Evolutionary conservation across 2,113 vertebrate genomes (phyloP).

Genomic region (Pterocles gutturalis): DNA sequence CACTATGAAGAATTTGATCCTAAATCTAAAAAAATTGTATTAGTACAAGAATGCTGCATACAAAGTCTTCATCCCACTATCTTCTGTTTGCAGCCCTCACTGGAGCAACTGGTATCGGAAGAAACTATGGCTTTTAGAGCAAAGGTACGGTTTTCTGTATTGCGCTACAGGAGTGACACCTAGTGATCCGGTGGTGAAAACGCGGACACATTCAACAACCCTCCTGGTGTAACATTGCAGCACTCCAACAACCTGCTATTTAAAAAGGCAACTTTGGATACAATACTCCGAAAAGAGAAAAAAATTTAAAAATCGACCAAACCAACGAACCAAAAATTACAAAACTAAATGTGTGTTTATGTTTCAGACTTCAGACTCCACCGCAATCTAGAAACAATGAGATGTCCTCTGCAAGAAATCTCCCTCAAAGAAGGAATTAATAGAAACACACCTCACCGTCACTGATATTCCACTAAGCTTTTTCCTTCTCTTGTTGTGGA

Average conservation of each 20-base stretch:
- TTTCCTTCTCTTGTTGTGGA: background rate
- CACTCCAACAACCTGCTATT: background rate
- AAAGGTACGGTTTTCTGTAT: background rate
- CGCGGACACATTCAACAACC: accelerated
- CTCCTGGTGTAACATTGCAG: background rate
- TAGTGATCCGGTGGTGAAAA: background rate
- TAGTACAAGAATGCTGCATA: background rate
- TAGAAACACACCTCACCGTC: background rate
- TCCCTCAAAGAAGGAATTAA: background rate
- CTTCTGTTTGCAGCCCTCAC: background rate
- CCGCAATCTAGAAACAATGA: background rate
- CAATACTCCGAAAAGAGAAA: background rate
- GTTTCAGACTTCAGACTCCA: background rate
- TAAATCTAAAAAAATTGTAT: background rate
- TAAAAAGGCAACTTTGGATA: background rate
- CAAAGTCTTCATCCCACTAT: background rate
- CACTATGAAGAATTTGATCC: background rate
- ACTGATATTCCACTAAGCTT: background rate
- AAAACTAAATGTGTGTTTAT: background rate
- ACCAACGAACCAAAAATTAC: background rate
- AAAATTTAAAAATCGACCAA: background rate
- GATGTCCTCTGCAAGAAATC: background rate
- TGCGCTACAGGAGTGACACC: background rate
- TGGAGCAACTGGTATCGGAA: background rate
- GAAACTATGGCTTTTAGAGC: background rate